These are phyloP conservation scores for Petrolisthes manimaculis DNA, from an alignment of 2,888 invertebrate genomes.

Conservation along the genomic window DNA sequence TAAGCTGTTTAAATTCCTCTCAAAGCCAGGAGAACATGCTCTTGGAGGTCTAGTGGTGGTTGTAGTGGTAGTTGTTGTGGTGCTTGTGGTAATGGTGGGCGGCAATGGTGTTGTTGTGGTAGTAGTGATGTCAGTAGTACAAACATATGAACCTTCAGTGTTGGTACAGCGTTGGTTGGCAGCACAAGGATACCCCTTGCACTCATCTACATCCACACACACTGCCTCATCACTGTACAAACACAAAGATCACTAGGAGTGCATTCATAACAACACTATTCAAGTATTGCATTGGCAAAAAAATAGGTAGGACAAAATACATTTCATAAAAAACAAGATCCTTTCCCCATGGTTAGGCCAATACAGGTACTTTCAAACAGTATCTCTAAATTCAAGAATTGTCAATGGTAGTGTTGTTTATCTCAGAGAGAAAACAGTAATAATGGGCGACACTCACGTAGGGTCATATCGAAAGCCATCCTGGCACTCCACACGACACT, in stretches of 20 bases:
- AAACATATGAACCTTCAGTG: conserved; percentile 57
- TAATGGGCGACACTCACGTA: conserved; percentile 43
- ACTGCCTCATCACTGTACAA: conserved; percentile 34
- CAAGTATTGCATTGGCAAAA: no score
- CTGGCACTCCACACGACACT: conserved; percentile 64
- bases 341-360: no score
- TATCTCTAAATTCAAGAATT: conserved; percentile 23
- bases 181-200: conserved; percentile 38
- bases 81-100: conserved; percentile 3
- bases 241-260: neutral
- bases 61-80: conserved; percentile 24
- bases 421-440: neutral
- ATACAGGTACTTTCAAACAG: neutral
- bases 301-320: no score
- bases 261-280: neutral
- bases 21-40: conserved; percentile 41
- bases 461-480: conserved; percentile 64
- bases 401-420: neutral
- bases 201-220: conserved; percentile 60
- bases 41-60: conserved; percentile 22
- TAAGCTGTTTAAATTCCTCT: conserved; percentile 34
- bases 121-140: conserved; percentile 7
- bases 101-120: conserved; percentile 6
- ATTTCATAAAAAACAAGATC: no score
- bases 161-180: conserved; percentile 38